Evolutionary conservation across 2,113 vertebrate species (phyloP).

Genomic region (Bubo blakistoni): DNA sequence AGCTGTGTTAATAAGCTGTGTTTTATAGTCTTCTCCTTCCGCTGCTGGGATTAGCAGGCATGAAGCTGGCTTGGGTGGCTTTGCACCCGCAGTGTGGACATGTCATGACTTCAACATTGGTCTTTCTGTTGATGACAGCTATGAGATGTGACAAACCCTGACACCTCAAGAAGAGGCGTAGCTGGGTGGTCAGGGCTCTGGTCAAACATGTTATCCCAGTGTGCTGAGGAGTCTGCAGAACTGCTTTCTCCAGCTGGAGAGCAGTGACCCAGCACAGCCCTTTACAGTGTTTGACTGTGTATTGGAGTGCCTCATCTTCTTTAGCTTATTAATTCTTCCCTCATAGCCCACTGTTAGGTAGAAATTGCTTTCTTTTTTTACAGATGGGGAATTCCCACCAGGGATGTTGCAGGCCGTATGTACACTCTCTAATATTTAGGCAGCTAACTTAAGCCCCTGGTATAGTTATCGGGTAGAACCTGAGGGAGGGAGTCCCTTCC

Average conservation of each 20-base stretch:
- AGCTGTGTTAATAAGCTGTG: neutral
- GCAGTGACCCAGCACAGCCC: neutral
- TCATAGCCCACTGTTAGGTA: neutral
- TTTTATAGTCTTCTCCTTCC: neutral
- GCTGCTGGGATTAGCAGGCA: neutral
- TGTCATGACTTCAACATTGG: neutral
- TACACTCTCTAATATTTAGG: neutral
- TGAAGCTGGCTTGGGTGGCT: neutral
- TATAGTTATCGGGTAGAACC: neutral
- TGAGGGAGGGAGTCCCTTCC: neutral
- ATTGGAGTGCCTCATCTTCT: neutral
- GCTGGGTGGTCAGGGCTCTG: neutral
- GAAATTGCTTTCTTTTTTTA: constrained; percentile 39
- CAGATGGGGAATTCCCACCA: constrained; percentile 26
- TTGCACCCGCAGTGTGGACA: neutral
- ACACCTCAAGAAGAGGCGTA: neutral
- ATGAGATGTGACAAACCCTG: neutral
- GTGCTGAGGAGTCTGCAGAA: neutral
- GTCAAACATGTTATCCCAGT: neutral
- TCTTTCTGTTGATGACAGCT: neutral
- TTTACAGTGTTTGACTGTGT: neutral
- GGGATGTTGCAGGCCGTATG: neutral
- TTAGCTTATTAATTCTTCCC: constrained; percentile 1
- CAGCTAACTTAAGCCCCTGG: neutral
- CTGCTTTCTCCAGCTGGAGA: neutral